A percentile compares a stretch with the other conserved stretches of the same genome.
phyloP scores from a whole-genome alignment of 1,140 invertebrate species.

The Tenebrio molitor region DNA sequence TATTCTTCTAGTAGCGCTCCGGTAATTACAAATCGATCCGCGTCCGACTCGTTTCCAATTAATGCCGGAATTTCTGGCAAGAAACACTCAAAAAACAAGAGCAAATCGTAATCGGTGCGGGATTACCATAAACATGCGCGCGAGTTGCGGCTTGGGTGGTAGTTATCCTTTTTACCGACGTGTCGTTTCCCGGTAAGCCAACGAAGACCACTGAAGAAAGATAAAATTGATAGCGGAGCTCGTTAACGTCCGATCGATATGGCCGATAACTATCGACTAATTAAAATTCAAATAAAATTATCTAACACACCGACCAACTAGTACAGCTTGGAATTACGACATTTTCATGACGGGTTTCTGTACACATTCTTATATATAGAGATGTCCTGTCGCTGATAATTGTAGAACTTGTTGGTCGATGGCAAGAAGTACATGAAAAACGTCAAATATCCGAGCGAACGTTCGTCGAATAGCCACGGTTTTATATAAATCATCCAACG shows the following conservation, averaged over 20 bases:
- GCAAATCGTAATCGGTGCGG: constrained; percentile 8
- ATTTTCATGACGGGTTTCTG: constrained; percentile 31
- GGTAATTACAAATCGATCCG: constrained; percentile 20
- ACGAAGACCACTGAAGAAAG: not conserved
- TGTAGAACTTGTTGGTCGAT: constrained; percentile 23
- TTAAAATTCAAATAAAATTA: constrained; percentile 40
- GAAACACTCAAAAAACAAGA: constrained; percentile 19
- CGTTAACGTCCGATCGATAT: constrained; percentile 4
- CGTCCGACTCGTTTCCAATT: not conserved
- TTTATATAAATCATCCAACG: constrained; percentile 19
- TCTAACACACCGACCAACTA: constrained; percentile 6
- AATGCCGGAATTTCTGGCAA: not conserved
- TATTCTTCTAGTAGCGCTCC: constrained; percentile 41
- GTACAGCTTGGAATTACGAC: constrained; percentile 18
- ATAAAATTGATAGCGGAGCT: constrained; percentile 20
- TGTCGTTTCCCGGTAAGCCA: not conserved
- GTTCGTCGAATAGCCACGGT: constrained; percentile 8
- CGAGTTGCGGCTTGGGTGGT: constrained; percentile 12
- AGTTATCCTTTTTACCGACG: not conserved
- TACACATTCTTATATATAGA: constrained; percentile 29
- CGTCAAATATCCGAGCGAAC: constrained; percentile 28
- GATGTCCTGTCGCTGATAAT: constrained; percentile 35
- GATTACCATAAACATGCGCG: constrained; percentile 28
- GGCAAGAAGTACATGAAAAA: constrained; percentile 21
- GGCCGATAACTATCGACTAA: constrained; percentile 30